Evolutionary conservation across 2,888 invertebrate species (phyloP).

Genomic region (Pteria penguin): DNA sequence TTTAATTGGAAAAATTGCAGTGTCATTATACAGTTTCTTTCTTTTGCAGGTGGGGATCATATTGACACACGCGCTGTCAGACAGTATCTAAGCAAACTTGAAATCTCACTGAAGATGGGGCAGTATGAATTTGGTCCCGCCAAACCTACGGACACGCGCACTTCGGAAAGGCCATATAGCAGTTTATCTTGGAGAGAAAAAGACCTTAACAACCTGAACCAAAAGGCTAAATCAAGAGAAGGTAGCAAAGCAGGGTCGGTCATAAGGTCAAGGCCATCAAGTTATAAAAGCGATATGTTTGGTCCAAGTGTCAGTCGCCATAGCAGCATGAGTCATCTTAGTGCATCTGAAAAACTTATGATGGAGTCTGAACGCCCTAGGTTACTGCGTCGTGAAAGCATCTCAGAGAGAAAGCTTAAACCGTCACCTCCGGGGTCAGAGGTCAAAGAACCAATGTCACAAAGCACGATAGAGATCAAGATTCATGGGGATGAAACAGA

Average conservation of each 20-base stretch:
- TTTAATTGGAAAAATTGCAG: too few relatives aligned
- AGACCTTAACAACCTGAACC: conserved; percentile 60
- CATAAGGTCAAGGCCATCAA: conserved; percentile 47
- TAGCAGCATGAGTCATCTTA: conserved; percentile 47
- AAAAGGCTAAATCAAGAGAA: conserved; percentile 49
- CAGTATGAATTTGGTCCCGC: conserved; percentile 60
- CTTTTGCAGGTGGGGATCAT: conserved; percentile 67
- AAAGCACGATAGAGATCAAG: conserved; percentile 37
- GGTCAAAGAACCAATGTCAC: conserved; percentile 28
- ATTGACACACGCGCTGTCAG: conserved; percentile 61
- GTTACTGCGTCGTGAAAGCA: conserved; percentile 52
- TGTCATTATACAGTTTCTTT: conserved; percentile 3
- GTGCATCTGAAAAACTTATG: conserved; percentile 57
- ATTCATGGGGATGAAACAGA: conserved; percentile 36
- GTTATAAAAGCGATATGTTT: conserved; percentile 36
- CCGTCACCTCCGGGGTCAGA: conserved; percentile 17
- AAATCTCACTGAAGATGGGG: conserved; percentile 64
- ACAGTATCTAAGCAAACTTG: conserved; percentile 63
- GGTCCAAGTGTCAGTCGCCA: conserved; percentile 42
- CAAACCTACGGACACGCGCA: conserved; percentile 51
- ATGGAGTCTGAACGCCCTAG: conserved; percentile 55
- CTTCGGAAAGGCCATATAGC: conserved; percentile 63
- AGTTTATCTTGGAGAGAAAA: conserved; percentile 66
- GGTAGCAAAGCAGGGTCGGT: conserved; percentile 35
- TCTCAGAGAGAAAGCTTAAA: conserved; percentile 55